Conservation (phyloP, 2,113 vertebrate species). For the Xenus cinereus region DNA sequence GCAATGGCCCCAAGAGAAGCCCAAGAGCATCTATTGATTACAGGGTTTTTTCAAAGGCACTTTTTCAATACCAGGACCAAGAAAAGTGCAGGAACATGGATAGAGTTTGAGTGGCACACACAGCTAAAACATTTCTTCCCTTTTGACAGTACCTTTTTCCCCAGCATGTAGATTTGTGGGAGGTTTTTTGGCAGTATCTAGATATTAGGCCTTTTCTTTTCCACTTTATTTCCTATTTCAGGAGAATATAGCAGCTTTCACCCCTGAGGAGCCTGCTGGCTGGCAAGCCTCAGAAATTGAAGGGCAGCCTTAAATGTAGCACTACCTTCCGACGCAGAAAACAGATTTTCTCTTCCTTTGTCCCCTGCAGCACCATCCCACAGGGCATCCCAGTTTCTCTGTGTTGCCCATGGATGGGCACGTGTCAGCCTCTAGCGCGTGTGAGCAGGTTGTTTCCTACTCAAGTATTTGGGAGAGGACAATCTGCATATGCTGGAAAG, state of each 20-base stretch:
- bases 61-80: slow-evolving; percentile 4
- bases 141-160: not conserved
- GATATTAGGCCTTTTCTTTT: not conserved
- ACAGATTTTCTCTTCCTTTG: not conserved
- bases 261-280: not conserved
- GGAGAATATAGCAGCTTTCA: not conserved
- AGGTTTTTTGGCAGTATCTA: not conserved
- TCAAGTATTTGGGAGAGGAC: not conserved
- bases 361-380: not conserved
- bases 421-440: not conserved
- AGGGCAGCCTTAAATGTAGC: not conserved
- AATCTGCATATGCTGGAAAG: not conserved
- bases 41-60: slow-evolving; percentile 18
- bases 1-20: slow-evolving; percentile 21
- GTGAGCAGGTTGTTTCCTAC: not conserved
- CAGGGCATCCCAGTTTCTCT: not conserved
- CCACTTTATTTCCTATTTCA: not conserved
- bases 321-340: not conserved
- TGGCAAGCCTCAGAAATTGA: not conserved
- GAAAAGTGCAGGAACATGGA: not conserved
- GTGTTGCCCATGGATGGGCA: not conserved
- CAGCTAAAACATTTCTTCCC: not conserved
- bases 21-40: slow-evolving; percentile 51
- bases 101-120: not conserved
- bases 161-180: not conserved